Conservation (phyloP, 2,888 invertebrate species). For the Sesia apiformis region DNA sequence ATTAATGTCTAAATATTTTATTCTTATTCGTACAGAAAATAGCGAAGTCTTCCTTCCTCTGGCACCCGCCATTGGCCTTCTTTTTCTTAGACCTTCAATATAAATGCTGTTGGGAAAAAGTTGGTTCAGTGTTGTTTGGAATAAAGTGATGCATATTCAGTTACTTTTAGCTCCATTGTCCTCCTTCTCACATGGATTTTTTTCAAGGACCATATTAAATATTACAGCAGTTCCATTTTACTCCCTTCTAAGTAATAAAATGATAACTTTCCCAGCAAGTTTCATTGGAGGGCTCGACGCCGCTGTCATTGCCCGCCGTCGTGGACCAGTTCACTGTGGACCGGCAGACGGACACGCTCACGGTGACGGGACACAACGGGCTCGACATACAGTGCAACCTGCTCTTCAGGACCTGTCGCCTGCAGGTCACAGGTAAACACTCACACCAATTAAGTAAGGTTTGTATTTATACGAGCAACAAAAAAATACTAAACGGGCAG, state of each 20-base stretch:
- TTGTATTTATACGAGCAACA: too few relatives aligned
- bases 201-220: neutral
- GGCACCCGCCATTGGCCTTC: too few relatives aligned
- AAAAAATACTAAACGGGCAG: too few relatives aligned
- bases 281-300: slow-evolving; percentile 31
- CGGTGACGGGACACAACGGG: slow-evolving; percentile 38
- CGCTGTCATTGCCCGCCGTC: slow-evolving; percentile 45
- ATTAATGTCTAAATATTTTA: too few relatives aligned
- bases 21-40: too few relatives aligned
- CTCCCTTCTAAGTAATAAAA: neutral
- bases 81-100: too few relatives aligned
- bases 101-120: too few relatives aligned
- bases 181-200: too few relatives aligned
- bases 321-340: slow-evolving; percentile 52
- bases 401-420: slow-evolving; percentile 55
- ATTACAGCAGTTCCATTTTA: neutral
- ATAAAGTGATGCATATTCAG: too few relatives aligned
- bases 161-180: too few relatives aligned
- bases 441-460: neutral
- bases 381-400: slow-evolving; percentile 54
- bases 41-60: too few relatives aligned
- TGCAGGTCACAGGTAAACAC: slow-evolving; percentile 49
- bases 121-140: too few relatives aligned
- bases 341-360: slow-evolving; percentile 45
- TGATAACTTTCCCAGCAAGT: slow-evolving; percentile 38